Percentiles rank a stretch among this genome's conserved stretches.
phyloP scores from a whole-genome alignment of 2,113 vertebrate species.

The Phylloscopus trochiloides region DNA sequence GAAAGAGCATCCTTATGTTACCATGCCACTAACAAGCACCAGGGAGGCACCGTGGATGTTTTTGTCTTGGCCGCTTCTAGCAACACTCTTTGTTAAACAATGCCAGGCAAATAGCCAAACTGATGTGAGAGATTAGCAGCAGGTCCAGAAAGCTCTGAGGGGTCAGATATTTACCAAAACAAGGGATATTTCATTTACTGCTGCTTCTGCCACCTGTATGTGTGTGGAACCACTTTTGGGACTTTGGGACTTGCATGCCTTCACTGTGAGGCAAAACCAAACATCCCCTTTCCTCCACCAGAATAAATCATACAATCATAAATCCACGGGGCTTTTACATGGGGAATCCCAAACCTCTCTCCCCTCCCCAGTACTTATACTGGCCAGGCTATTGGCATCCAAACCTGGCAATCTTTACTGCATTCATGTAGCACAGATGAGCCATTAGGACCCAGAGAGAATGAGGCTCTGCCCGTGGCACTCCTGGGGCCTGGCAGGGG shows the following conservation, averaged over 20 bases:
- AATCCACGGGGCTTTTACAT: neutral
- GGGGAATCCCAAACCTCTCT: neutral
- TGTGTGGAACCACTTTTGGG: neutral
- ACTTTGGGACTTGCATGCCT: neutral
- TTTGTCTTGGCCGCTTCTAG: neutral
- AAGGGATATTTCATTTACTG: neutral
- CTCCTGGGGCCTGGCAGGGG: neutral
- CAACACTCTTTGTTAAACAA: neutral
- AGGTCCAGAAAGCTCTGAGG: neutral
- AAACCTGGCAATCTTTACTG: neutral
- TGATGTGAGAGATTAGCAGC: neutral
- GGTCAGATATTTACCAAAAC: neutral
- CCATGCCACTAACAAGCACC: neutral
- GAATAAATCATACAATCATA: neutral
- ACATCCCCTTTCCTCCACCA: neutral
- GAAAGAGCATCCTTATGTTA: neutral
- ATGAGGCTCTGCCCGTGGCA: neutral
- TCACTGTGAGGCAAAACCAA: neutral
- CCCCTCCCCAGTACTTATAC: neutral
- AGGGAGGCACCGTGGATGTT: neutral
- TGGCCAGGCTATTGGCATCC: neutral
- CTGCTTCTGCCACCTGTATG: neutral
- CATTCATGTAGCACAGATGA: neutral
- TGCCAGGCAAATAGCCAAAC: neutral
- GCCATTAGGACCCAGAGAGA: neutral